Evolutionary conservation across 2,113 vertebrate species (phyloP).

Genomic region (Chamaetylas fuelleborni): DNA sequence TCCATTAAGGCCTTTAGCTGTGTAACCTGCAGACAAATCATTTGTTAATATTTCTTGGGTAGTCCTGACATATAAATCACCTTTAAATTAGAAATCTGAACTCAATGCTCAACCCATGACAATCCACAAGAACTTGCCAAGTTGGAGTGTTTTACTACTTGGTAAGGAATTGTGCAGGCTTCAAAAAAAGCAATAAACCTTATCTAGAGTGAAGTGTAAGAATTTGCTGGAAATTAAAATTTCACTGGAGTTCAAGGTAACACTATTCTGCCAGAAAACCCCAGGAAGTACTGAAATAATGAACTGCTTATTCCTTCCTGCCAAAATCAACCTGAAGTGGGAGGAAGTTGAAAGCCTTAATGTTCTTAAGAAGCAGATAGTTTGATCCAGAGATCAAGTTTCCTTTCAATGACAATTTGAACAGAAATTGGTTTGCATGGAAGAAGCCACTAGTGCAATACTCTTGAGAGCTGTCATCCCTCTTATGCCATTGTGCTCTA

Average conservation of each 20-base stretch:
- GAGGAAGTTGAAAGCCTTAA: not conserved
- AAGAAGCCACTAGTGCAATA: not conserved
- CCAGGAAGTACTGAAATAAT: not conserved
- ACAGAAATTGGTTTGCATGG: not conserved
- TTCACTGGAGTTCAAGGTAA: not conserved
- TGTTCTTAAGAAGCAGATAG: not conserved
- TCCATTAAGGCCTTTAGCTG: constrained; percentile 63
- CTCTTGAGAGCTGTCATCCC: not conserved
- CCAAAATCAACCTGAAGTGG: not conserved
- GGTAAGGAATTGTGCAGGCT: not conserved
- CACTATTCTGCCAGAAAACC: not conserved
- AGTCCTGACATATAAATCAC: not conserved
- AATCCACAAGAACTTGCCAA: not conserved
- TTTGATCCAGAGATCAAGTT: constrained; percentile 1
- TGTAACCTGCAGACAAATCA: constrained; percentile 56
- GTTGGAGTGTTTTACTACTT: not conserved
- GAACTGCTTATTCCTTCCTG: not conserved
- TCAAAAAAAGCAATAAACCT: not conserved
- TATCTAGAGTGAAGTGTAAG: not conserved
- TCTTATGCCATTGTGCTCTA: not conserved
- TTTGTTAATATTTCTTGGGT: not conserved
- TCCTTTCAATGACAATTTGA: not conserved
- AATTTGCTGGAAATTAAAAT: not conserved
- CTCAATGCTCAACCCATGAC: not conserved
- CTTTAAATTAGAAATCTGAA: not conserved